Percentiles rank a stretch among this genome's conserved stretches.
phyloP scores from a whole-genome alignment of 1,140 invertebrate genomes.

The Zophobas atratus region DNA sequence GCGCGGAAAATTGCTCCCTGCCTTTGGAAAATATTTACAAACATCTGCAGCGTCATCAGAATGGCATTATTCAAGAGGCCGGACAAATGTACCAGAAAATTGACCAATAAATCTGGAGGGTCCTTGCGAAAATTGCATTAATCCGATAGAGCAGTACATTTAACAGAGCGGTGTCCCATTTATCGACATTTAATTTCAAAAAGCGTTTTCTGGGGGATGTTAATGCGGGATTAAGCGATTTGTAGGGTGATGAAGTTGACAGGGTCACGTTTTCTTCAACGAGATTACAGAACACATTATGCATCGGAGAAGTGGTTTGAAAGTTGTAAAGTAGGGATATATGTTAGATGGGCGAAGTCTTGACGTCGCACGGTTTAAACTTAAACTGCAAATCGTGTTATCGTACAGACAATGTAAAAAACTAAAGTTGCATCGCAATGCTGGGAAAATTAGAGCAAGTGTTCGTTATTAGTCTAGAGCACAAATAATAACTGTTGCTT shows the following conservation, averaged over 20 bases:
- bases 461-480: too few relatives aligned
- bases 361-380: constrained; percentile 1
- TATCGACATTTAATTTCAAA: not conserved
- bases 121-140: constrained; percentile 36
- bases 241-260: constrained; percentile 16
- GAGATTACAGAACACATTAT: constrained; percentile 36
- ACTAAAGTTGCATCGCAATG: too few relatives aligned
- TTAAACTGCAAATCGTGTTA: not conserved
- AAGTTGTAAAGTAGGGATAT: constrained; percentile 34
- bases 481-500: too few relatives aligned
- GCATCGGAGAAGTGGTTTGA: constrained; percentile 33
- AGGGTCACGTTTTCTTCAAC: constrained; percentile 13
- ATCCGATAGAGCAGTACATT: constrained; percentile 30
- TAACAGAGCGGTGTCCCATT: constrained; percentile 3
- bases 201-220: too few relatives aligned
- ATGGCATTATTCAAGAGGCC: constrained; percentile 11
- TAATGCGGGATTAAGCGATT: constrained; percentile 20
- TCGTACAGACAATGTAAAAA: too few relatives aligned
- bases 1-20: not conserved
- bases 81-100: constrained; percentile 29
- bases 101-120: constrained; percentile 29
- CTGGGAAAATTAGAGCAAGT: too few relatives aligned
- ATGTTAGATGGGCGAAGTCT: not conserved
- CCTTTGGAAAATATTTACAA: not conserved
- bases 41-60: not conserved